Conservation (phyloP, 2,888 invertebrate species). For the Xylota segnis region DNA sequence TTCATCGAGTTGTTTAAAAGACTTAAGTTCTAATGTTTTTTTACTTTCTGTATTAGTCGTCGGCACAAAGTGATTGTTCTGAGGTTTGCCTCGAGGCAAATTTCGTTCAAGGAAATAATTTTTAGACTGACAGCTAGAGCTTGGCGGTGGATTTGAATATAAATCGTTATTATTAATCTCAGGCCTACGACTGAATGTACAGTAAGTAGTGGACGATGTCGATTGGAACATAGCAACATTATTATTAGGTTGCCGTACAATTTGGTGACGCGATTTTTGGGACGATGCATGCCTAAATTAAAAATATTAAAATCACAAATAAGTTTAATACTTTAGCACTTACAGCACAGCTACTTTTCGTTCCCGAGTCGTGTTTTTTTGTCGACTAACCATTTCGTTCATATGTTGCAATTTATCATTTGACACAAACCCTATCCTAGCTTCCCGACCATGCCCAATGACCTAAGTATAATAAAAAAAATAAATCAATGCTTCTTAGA, state of each 20-base stretch:
- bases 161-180: neutral
- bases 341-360: conserved; percentile 55
- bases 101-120: neutral
- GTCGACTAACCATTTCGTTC: conserved; percentile 79
- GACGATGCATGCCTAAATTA: neutral
- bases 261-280: neutral
- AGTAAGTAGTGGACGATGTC: neutral
- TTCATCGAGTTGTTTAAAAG: neutral
- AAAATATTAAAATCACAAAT: neutral
- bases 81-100: neutral
- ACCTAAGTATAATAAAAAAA: conserved; percentile 78
- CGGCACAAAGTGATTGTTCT: neutral
- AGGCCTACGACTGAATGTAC: neutral
- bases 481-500: neutral
- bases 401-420: conserved; percentile 80
- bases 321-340: neutral
- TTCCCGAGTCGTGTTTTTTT: conserved; percentile 78
- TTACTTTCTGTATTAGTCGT: neutral
- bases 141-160: neutral
- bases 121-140: neutral
- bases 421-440: conserved; percentile 77
- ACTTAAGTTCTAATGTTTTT: neutral
- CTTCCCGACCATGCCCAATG: conserved; percentile 79
- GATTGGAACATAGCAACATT: neutral
- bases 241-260: neutral